Conservation (phyloP, 2,797 vertebrate genomes). For the Heliangelus exortis region DNA sequence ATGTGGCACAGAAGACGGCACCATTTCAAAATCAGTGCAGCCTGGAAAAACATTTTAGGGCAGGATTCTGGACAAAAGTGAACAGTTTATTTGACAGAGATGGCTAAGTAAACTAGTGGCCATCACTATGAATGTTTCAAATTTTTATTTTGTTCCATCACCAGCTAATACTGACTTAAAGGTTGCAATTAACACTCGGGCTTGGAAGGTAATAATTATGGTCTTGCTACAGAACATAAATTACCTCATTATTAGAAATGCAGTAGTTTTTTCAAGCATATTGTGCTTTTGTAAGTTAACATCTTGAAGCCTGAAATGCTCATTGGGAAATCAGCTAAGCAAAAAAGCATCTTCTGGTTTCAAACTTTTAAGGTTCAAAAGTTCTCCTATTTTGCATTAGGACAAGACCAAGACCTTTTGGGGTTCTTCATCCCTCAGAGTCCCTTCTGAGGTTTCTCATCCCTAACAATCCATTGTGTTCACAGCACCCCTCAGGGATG, state of each 20-base stretch:
- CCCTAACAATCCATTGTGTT: background rate
- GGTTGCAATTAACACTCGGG: constrained; percentile 46
- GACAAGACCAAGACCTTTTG: background rate
- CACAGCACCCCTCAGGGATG: background rate
- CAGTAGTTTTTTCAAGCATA: constrained; percentile 33
- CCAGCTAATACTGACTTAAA: constrained; percentile 24
- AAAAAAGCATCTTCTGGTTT: background rate
- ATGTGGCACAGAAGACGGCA: background rate
- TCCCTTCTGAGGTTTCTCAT: background rate
- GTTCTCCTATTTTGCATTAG: background rate
- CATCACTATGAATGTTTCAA: background rate
- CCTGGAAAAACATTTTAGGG: background rate
- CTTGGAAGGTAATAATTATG: constrained; percentile 33
- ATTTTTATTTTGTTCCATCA: constrained; percentile 34
- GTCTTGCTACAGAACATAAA: constrained; percentile 33
- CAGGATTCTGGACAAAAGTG: background rate
- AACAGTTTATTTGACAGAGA: constrained; percentile 23
- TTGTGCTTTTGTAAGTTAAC: background rate
- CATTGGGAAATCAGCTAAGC: background rate
- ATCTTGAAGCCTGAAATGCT: background rate
- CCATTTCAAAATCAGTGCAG: background rate
- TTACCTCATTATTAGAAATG: constrained; percentile 46
- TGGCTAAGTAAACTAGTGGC: background rate
- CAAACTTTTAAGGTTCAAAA: background rate
- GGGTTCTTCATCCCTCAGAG: background rate